A percentile compares a stretch with the other conserved stretches of the same genome.
Conservation (phyloP, 2,888 invertebrate species). For the Pseudeuparius sepicola region DNA sequence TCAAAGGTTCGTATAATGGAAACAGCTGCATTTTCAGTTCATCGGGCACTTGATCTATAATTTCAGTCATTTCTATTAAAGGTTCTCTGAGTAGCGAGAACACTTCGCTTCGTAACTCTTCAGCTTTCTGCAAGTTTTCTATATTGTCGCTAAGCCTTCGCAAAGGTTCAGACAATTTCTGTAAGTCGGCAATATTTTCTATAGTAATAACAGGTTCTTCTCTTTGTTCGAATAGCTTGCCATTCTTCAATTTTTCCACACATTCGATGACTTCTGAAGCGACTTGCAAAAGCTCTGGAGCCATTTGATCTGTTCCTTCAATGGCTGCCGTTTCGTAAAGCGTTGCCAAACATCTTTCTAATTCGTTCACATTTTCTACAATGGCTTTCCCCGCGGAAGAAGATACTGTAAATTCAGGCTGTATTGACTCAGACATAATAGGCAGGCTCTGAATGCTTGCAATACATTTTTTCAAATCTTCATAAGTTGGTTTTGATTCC, state of each 20-base stretch:
- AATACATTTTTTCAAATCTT: constrained; percentile 32
- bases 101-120: constrained; percentile 25
- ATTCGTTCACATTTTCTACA: constrained; percentile 28
- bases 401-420: constrained; percentile 21
- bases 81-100: constrained; percentile 27
- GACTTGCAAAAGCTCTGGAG: constrained; percentile 29
- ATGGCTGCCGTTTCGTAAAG: constrained; percentile 29
- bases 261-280: constrained; percentile 32
- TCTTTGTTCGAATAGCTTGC: constrained; percentile 25
- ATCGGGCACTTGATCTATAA: constrained; percentile 28
- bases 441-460: constrained; percentile 31
- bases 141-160: constrained; percentile 30
- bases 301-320: constrained; percentile 28
- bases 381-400: constrained; percentile 23
- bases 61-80: constrained; percentile 30
- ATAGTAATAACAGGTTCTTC: constrained; percentile 25
- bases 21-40: constrained; percentile 26
- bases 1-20: constrained; percentile 28
- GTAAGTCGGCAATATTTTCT: constrained; percentile 31
- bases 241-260: constrained; percentile 31
- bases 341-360: constrained; percentile 31
- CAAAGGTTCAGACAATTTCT: constrained; percentile 30
- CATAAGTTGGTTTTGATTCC: constrained; percentile 24
- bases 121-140: constrained; percentile 26
- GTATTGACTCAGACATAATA: constrained; percentile 26